A percentile compares a stretch with the other conserved stretches of the same genome.
Conservation (phyloP, 2,113 vertebrate species). For the Lepus americanus region DNA sequence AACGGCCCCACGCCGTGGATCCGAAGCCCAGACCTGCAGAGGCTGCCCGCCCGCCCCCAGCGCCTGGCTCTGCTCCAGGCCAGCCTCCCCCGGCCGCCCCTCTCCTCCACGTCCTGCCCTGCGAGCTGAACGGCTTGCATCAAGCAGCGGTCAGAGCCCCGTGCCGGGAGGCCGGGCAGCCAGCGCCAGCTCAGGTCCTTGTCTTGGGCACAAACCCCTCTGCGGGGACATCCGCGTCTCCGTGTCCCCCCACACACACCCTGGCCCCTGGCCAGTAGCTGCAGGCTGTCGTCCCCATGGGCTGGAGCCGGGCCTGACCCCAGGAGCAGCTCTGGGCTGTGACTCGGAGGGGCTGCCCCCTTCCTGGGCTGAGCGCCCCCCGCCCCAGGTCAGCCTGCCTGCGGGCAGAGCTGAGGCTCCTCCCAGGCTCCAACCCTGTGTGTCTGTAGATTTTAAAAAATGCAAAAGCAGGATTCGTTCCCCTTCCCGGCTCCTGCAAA, state of each 20-base stretch:
- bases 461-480: too few species aligned
- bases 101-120: not conserved
- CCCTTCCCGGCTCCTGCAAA: too few species aligned
- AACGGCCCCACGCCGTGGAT: not conserved
- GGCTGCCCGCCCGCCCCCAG: not conserved
- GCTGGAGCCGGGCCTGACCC: too few species aligned
- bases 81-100: fast-evolving
- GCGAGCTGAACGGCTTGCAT: not conserved
- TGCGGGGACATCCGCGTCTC: too few species aligned
- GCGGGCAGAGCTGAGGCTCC: too few species aligned
- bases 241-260: fast-evolving
- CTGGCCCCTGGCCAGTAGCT: not conserved
- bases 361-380: too few species aligned
- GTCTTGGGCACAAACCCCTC: fast-evolving
- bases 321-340: too few species aligned
- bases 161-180: not conserved
- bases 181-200: not conserved
- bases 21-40: not conserved
- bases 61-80: not conserved
- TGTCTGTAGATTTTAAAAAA: too few species aligned
- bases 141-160: not conserved
- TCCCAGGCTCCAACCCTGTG: too few species aligned
- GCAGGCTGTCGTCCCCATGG: not conserved
- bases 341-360: too few species aligned
- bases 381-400: too few species aligned